These are phyloP conservation scores for Raja brachyura DNA, from an alignment of 2,113 vertebrate species.

Conservation along the genomic window DNA sequence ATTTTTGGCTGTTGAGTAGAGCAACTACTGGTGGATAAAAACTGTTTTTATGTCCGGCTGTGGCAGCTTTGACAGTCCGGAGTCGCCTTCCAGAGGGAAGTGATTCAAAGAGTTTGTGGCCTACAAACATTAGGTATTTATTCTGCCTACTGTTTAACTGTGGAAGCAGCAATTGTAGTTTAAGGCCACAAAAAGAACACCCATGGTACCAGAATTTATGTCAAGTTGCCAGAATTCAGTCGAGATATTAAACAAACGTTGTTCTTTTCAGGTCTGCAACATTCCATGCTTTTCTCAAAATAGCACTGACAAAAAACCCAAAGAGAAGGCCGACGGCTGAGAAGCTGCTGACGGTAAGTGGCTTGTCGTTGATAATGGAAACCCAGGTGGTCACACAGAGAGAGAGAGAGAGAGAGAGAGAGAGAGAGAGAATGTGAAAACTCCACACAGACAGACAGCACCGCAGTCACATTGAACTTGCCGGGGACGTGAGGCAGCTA, in stretches of 20 bases:
- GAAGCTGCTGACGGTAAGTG: slow-evolving; percentile 80
- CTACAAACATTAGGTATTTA: not conserved
- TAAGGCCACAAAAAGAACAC: not conserved
- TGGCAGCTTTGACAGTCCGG: too few species aligned
- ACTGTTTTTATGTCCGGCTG: too few species aligned
- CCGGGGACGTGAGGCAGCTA: too few species aligned
- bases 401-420: too few species aligned
- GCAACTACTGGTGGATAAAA: too few species aligned
- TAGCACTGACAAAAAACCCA: slow-evolving; percentile 91
- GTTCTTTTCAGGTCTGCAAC: slow-evolving; percentile 64
- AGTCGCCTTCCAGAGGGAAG: too few species aligned
- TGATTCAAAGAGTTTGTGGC: too few species aligned
- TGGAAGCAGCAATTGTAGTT: not conserved
- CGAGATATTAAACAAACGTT: not conserved
- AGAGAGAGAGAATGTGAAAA: too few species aligned
- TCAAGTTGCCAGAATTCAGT: slow-evolving; percentile 37
- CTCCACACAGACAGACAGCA: too few species aligned
- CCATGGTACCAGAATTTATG: not conserved
- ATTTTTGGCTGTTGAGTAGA: too few species aligned
- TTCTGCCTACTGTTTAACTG: not conserved
- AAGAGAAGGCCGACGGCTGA: slow-evolving; percentile 97
- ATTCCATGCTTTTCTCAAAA: slow-evolving; percentile 95
- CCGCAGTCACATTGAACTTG: too few species aligned
- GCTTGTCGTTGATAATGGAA: not conserved
- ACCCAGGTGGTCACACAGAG: too few species aligned